phyloP scores from a whole-genome alignment of 2,888 invertebrate genomes.

The Caenorhabditis afra region DNA sequence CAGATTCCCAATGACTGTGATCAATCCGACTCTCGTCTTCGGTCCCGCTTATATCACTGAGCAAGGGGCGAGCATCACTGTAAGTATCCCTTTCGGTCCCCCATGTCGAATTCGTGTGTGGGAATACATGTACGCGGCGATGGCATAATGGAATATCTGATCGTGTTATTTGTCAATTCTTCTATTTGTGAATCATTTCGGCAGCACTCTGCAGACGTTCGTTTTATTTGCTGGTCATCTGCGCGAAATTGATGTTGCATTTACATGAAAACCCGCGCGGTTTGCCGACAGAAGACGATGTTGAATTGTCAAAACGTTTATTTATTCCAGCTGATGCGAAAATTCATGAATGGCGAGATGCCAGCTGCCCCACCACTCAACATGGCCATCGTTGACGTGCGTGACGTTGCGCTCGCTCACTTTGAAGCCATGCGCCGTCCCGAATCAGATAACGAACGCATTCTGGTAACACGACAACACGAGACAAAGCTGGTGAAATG shows the following conservation, averaged over 20 bases:
- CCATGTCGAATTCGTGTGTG: background rate
- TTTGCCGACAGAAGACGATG: constrained; percentile 4
- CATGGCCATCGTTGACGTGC: constrained; percentile 82
- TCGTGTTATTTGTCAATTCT: constrained; percentile 31
- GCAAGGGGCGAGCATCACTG: constrained; percentile 78
- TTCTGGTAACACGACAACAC: constrained; percentile 72
- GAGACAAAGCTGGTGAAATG: constrained; percentile 1
- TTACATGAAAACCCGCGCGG: constrained; percentile 46
- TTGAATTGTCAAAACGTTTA: constrained; percentile 22
- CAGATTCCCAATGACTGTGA: constrained; percentile 82
- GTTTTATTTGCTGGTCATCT: constrained; percentile 37
- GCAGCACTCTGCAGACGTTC: constrained; percentile 15
- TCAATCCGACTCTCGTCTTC: constrained; percentile 83
- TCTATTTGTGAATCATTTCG: constrained; percentile 12
- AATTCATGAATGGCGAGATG: constrained; percentile 77
- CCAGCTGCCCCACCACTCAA: constrained; percentile 81
- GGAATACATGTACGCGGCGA: background rate
- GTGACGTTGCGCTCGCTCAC: constrained; percentile 83
- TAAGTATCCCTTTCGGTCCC: constrained; percentile 48
- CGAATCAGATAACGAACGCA: constrained; percentile 82
- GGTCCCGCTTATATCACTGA: constrained; percentile 82
- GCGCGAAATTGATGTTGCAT: constrained; percentile 56
- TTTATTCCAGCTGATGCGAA: constrained; percentile 72
- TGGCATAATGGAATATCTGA: constrained; percentile 19
- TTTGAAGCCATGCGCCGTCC: constrained; percentile 82